These are phyloP conservation scores for Percopsis transmontana DNA, from an alignment of 2,113 vertebrate species.

Conservation along the genomic window DNA sequence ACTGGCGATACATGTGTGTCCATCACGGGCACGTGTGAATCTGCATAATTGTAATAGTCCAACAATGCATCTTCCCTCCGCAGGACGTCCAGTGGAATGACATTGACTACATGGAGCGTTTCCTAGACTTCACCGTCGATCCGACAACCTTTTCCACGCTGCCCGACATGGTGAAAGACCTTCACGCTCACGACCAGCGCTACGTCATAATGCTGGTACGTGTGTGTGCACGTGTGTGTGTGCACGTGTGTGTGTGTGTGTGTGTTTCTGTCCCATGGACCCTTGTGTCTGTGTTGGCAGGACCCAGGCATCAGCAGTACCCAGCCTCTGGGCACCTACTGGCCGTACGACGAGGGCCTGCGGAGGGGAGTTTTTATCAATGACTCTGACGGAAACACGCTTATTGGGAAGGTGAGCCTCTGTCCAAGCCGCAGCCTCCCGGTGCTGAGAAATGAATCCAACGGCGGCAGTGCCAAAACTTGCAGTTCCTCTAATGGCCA, in stretches of 20 bases:
- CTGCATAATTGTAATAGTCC: no score
- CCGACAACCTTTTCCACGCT: constrained; percentile 73
- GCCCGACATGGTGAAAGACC: constrained; percentile 81
- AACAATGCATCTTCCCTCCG: no score
- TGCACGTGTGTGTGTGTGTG: constrained; percentile 3
- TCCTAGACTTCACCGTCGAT: constrained; percentile 85
- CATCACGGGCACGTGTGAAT: no score
- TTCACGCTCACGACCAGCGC: constrained; percentile 75
- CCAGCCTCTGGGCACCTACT: constrained; percentile 78
- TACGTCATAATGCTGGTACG: constrained; percentile 86
- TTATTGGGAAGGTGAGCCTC: constrained; percentile 84
- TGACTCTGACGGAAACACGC: constrained; percentile 74
- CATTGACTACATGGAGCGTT: constrained; percentile 87
- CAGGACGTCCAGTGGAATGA: constrained; percentile 86
- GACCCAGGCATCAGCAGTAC: constrained; percentile 88
- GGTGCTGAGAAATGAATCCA: no score
- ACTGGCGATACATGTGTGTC: no score
- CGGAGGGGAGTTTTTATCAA: constrained; percentile 84
- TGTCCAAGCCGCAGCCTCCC: no score
- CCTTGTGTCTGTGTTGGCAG: constrained; percentile 59
- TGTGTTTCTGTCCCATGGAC: no score
- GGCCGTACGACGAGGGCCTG: constrained; percentile 86
- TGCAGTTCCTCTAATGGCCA: no score
- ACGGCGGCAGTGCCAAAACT: no score
- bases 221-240: neutral